A percentile compares a stretch with the other conserved stretches of the same genome.
Evolutionary conservation across 2,797 vertebrate species (phyloP).

Genomic region (Argentina silus): DNA sequence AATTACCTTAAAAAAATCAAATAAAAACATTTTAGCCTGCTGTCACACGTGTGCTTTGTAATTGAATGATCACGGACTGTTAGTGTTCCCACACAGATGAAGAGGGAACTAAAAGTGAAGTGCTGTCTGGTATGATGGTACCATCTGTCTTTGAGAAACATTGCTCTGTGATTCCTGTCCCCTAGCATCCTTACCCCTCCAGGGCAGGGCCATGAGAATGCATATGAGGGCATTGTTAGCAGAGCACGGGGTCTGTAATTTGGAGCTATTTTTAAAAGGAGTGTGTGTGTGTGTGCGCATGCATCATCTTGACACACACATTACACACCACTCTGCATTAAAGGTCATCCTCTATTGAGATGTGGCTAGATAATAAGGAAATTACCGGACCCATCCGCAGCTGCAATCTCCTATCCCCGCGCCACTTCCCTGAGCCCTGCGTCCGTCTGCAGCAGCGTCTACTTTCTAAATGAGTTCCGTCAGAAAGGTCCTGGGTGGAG

Average conservation of each 20-base stretch:
- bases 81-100: no score
- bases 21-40: no score
- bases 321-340: constrained; percentile 5
- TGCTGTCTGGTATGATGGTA: background rate
- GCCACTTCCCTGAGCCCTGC: background rate
- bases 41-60: background rate
- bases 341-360: constrained; percentile 27
- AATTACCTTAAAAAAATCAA: no score
- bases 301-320: constrained; percentile 12
- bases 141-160: background rate
- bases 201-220: constrained; percentile 36
- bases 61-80: no score
- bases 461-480: constrained; percentile 9
- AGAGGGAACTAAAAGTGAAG: background rate
- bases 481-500: background rate
- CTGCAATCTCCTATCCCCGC: background rate
- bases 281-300: background rate
- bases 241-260: constrained; percentile 54
- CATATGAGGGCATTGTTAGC: constrained; percentile 54
- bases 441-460: background rate
- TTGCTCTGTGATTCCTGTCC: background rate
- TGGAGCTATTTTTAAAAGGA: constrained; percentile 63
- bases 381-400: background rate
- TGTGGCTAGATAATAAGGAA: constrained; percentile 6
- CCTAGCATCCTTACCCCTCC: background rate